Percentiles rank a stretch among this genome's conserved stretches.
phyloP scores from a whole-genome alignment of 2,797 vertebrate species.

The Urosaurus nigricauda region DNA sequence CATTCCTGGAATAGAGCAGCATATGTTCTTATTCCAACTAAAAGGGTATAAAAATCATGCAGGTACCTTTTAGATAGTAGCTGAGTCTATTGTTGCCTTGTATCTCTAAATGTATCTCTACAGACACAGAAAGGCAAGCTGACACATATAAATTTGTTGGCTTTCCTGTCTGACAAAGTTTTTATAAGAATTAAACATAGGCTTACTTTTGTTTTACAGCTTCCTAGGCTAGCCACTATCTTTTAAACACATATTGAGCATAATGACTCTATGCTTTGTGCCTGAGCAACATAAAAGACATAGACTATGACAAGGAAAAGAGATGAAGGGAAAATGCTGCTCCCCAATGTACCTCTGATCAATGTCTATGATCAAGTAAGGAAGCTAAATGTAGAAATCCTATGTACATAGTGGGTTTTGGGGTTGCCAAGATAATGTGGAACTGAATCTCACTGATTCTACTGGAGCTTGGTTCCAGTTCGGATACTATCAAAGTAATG shows the following conservation, averaged over 20 bases:
- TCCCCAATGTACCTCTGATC: neutral
- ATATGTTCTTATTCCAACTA: neutral
- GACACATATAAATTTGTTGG: constrained; percentile 21
- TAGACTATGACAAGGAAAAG: neutral
- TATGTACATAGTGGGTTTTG: neutral
- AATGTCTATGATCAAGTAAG: neutral
- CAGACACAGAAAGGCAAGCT: constrained; percentile 10
- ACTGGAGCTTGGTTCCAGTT: neutral
- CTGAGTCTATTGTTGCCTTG: neutral
- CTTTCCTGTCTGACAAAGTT: neutral
- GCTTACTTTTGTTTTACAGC: constrained; percentile 16
- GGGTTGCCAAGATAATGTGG: neutral
- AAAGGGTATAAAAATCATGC: neutral
- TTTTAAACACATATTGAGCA: neutral
- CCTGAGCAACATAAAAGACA: neutral
- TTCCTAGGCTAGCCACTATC: constrained; percentile 3
- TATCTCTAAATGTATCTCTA: constrained; percentile 25
- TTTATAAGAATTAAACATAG: constrained; percentile 2
- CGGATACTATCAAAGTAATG: neutral
- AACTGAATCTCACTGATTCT: neutral
- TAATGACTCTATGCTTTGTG: neutral
- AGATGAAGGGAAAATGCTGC: neutral
- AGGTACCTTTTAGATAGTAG: neutral
- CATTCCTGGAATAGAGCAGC: neutral
- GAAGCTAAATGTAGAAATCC: neutral